Base-by-base conservation (phyloP, 2,113 vertebrate genomes). In the Tichodroma muraria region DNA sequence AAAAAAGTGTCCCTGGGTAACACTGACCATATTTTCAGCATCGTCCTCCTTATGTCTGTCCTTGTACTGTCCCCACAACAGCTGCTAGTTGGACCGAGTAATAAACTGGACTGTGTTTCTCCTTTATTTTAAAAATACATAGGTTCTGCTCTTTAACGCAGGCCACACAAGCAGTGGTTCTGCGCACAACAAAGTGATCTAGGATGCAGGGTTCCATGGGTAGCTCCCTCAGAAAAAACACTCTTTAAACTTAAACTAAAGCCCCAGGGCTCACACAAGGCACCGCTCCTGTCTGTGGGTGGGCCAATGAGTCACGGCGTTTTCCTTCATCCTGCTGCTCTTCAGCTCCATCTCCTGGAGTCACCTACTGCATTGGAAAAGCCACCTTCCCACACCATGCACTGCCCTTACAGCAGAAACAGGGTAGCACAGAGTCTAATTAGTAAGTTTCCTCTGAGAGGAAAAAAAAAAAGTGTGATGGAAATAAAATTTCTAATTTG, bases 261-360 rank as follows among this genome's bases (percentile, higher is more conserved):
- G 80, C 77, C 70, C 24, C 40, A 25, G 84, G 73, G 80, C 80
- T 87, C 0, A 0, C 8, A 28, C 13, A 65, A 57, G 40, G 56
- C 49, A 31, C 31, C 8, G 30, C n/a, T 81, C 35, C 65, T 44
- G 15, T 28, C 6, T 5, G 65, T 66, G 78, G 40, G 75, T 60
- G 54, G 88, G 70, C 78, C 52, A 35, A 56, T 5, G 18, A 89
- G 10, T 24, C 2, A 8, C 13, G 37, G 59, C 61, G 83, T 25
- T 68, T 72, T 30, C 60, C 52, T 77, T 72, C 53, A 44, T 90
- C 59, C 38, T 56, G 44, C 56, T 94, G 91, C 77, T 90, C 89
- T 89, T 63, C 77, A 90, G 84, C 86, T 95, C 80, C 86, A 78
- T 52, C 91, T 94, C 72, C 70, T 79, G 89, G 73, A 91, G 37